Base-by-base conservation (phyloP, 2,888 invertebrate species). In the Noctua pronuba region DNA sequence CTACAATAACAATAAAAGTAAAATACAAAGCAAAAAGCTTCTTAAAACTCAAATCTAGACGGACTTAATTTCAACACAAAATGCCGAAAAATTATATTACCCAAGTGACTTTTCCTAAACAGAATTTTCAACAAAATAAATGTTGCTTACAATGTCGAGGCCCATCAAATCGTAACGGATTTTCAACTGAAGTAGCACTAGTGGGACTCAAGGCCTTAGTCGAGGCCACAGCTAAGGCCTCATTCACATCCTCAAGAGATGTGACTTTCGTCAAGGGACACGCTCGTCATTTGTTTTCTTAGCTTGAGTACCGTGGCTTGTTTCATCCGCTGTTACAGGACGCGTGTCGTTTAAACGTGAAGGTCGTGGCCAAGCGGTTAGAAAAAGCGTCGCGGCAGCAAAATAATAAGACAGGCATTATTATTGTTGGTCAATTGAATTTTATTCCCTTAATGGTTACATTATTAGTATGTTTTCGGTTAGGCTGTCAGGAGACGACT, bases 381-480 rank as follows among this genome's bases (percentile, higher is more conserved):
- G 1, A 16, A 66, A 71, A 81, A 71, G 24, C 52, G 49, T 35
- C 52, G 58, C 35, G 60, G 13, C 49, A 70, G 81, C 73, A 60
- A 62, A 80, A 73, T 67, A 84, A 80, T 70, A 84, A 73, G 72
- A 68, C 60, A n/a, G 44, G 16, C 44, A 70, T 82, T 82, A 55
- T 81, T 86, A 55, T 70, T 82, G 77, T 77, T 70, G 86, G 69
- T 70, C 65, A 77, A 85, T 82, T 83, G 64, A 82, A 77, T 77
- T 77, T 73, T 62, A 82, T 82, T 82, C 24, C 28, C 35, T n/a
- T 35, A 67, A 74, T 74, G 64, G 41, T 58, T 16, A 52, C 52
- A 60, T 79, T 81, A 80, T 80, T 72, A 72, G 60, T 80, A 55
- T 84, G 80, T 84, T 84, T 84, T 79, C 35, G 70, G 84, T 52